A percentile compares a stretch with the other conserved stretches of the same genome.
Evolutionary conservation across 2,113 vertebrate species (phyloP).

Genomic region (Xiphophorus couchianus): DNA sequence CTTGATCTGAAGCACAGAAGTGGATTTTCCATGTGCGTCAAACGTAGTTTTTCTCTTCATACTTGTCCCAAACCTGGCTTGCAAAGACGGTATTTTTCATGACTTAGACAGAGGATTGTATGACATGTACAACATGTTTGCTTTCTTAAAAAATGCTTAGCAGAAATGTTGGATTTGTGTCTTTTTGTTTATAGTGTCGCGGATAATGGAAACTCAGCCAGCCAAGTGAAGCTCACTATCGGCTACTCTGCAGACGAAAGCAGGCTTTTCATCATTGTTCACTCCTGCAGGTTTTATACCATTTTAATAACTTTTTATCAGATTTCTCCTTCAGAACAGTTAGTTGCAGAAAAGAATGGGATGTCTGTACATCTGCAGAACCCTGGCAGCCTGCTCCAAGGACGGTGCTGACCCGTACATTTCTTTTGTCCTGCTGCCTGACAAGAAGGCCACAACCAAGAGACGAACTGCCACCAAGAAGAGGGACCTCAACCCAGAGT

Average conservation of each 20-base stretch:
- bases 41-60: not conserved
- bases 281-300: conserved; percentile 84
- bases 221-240: conserved; percentile 85
- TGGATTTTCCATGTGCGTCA: conserved; percentile 66
- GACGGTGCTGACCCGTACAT: conserved; percentile 89
- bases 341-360: not conserved
- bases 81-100: not conserved
- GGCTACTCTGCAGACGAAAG: conserved; percentile 85
- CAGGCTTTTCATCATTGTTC: conserved; percentile 83
- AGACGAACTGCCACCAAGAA: conserved; percentile 88
- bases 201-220: conserved; percentile 50
- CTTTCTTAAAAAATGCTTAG: not conserved
- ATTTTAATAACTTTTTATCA: not conserved
- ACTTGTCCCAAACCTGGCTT: not conserved
- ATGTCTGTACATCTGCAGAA: conserved; percentile 68
- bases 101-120: not conserved
- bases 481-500: conserved; percentile 88
- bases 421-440: conserved; percentile 87
- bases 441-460: conserved; percentile 88
- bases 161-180: not conserved
- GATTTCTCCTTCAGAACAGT: not conserved
- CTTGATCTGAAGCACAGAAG: conserved; percentile 74
- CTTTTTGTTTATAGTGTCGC: conserved; percentile 30
- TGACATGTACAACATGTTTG: not conserved
- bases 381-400: conserved; percentile 80